phyloP scores from a whole-genome alignment of 2,888 invertebrate species.

The Osmoderma eremita region DNA sequence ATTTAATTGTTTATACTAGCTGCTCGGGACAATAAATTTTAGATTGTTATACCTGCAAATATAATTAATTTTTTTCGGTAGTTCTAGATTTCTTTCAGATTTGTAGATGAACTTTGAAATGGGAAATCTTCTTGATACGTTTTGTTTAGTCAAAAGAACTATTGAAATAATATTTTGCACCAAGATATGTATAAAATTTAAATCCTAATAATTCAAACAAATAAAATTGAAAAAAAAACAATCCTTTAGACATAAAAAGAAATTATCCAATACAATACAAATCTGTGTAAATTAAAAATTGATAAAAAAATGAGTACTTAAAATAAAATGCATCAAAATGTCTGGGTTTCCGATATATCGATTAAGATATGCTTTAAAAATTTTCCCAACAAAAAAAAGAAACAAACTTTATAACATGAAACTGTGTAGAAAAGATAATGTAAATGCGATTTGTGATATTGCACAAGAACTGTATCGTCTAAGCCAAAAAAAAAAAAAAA shows the following conservation, averaged over 20 bases:
- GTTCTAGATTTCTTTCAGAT: no score
- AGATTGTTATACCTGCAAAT: no score
- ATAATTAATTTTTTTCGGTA: no score
- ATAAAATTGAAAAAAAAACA: constrained; percentile 15
- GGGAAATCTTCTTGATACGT: background rate
- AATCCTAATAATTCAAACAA: constrained; percentile 16
- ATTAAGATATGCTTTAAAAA: constrained; percentile 36
- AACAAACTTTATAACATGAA: constrained; percentile 15
- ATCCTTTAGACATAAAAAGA: no score
- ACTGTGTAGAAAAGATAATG: constrained; percentile 5
- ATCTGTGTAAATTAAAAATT: constrained; percentile 42
- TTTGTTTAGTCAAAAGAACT: background rate
- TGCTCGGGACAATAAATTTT: no score
- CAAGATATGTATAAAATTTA: background rate
- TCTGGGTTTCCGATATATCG: constrained; percentile 30
- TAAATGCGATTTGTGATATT: constrained; percentile 29
- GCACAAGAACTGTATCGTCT: constrained; percentile 30
- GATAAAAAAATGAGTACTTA: constrained; percentile 32
- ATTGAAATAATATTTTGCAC: constrained; percentile 20
- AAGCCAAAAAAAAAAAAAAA: constrained; percentile 15
- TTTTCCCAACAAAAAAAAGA: constrained; percentile 8
- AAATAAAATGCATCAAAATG: constrained; percentile 37
- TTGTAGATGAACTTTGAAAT: no score
- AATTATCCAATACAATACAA: no score
- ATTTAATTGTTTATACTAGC: no score